Evolutionary conservation across 2,888 invertebrate species (phyloP).

Genomic region (Elysia crispata): DNA sequence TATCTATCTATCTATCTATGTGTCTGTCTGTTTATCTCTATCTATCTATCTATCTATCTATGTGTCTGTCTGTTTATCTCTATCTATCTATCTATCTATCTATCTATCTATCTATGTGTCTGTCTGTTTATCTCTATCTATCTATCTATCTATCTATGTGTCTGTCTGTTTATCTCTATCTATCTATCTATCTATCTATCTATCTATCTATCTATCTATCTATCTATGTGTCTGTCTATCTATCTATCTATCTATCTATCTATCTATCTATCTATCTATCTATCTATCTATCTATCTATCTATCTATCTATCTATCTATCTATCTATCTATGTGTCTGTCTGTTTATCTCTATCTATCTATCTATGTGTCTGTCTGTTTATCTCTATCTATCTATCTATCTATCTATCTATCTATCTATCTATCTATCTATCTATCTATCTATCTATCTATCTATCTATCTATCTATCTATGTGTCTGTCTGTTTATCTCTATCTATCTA

Average conservation of each 20-base stretch:
- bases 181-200: not conserved
- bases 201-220: no score
- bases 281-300: no score
- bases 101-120: no score
- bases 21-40: no score
- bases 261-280: no score
- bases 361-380: not conserved
- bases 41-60: no score
- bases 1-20: no score
- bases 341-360: not conserved
- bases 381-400: conserved; percentile 10
- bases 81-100: no score
- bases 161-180: not conserved
- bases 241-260: no score
- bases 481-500: not conserved
- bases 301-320: not conserved
- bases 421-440: not conserved
- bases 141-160: not conserved
- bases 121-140: not conserved
- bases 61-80: no score
- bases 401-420: conserved; percentile 2
- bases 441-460: conserved; percentile 5
- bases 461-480: not conserved
- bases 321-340: not conserved
- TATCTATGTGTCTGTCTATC: no score